Conservation (phyloP, 1,140 invertebrate genomes). For the Trinorchestia longiramus region DNA sequence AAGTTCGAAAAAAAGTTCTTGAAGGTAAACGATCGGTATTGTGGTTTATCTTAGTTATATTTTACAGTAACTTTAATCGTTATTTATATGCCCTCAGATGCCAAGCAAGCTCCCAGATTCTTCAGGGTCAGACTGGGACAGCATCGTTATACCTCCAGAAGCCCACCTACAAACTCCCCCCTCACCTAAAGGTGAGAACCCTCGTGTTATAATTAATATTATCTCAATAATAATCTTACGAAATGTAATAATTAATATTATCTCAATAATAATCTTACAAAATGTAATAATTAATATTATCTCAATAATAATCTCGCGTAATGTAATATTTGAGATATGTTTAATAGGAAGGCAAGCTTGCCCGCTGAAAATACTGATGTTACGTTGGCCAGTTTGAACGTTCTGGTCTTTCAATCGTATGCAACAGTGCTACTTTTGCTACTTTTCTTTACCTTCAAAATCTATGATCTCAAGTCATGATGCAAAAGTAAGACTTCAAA, state of each 20-base stretch:
- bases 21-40: not conserved
- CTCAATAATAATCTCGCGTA: too few species aligned
- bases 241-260: too few species aligned
- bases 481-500: not conserved
- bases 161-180: not conserved
- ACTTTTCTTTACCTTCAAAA: not conserved
- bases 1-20: not conserved
- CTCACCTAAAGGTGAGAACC: not conserved
- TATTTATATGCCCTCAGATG: not conserved
- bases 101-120: not conserved
- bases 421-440: not conserved
- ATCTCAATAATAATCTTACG: too few species aligned
- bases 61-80: not conserved
- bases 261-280: too few species aligned
- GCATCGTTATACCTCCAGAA: not conserved
- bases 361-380: too few species aligned
- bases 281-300: too few species aligned
- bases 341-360: too few species aligned
- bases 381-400: too few species aligned
- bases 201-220: not conserved
- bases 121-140: not conserved
- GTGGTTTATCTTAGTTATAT: not conserved
- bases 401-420: not conserved
- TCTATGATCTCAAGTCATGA: not conserved
- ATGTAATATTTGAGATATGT: not conserved